Evolutionary conservation across 2,113 vertebrate genomes (phyloP), one percentile per base, ranked within the genome.

Genomic region (Apaloderma vittatum): DNA sequence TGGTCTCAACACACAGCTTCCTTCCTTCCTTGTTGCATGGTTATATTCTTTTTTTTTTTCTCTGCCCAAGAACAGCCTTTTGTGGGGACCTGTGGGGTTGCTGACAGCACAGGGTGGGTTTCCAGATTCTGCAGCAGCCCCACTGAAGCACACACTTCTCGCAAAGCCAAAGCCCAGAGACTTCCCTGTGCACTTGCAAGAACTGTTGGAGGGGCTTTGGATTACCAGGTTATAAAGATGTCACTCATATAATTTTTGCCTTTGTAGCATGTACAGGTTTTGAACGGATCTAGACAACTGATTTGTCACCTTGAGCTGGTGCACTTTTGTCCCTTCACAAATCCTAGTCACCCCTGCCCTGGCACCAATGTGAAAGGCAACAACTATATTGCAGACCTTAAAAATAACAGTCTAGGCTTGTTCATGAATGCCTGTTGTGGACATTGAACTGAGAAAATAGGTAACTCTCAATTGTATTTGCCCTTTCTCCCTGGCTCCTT

Each of bases 401-500:
- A 92, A 94, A 92, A 70, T 58, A 92, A 92, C 78, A 71, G 37
- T 48, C 59, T 34, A 73, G 63, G 26, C 37, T 92, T 80, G 55
- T 40, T 74, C 61, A 15, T 63, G 75, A 93, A 86, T 73, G 63
- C 29, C 49, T 74, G 37, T 76, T 88, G 88, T 71, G 76, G 61
- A 67, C 75, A 86, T 16, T 78, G 79, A 95, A 74, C 79, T 78
- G 52, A 65, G 68, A 91, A 93, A 91, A 91, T 40, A 84, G 45
- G 51, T 68, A 77, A 80, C 16, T 85, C 52, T 85, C 67, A 54
- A 51, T 91, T 57, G 78, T 46, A 22, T 79, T 94, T 86, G 45
- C 61, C 72, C 76, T 91, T 93, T 92, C 65, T 94, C 49, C 40
- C 27, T 32, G 40, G 12, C 49, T 91, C 72, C 59, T 96, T 95